Conservation (phyloP, 2,797 vertebrate species). For the Cebuella pygmaea region DNA sequence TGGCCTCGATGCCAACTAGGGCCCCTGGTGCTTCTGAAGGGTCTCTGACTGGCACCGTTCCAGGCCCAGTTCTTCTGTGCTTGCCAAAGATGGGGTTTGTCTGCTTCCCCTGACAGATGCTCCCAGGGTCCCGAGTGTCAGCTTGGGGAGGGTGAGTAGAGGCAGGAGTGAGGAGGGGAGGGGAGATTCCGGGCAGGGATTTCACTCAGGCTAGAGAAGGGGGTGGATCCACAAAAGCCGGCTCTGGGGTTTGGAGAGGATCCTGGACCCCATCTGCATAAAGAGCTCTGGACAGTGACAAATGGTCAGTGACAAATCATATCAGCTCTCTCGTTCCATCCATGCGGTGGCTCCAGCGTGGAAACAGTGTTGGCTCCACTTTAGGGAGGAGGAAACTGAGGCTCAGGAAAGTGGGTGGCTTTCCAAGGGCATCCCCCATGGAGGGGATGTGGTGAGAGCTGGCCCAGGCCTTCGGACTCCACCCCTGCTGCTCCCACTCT, state of each 20-base stretch:
- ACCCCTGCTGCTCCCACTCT: fast-evolving
- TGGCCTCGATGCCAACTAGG: slow-evolving; percentile 42
- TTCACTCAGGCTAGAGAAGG: slow-evolving; percentile 60
- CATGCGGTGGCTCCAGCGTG: background rate
- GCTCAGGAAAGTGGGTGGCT: background rate
- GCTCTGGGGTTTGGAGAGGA: no score
- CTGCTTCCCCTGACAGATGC: slow-evolving; percentile 53
- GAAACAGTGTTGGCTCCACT: fast-evolving
- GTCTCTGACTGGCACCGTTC: slow-evolving; percentile 62
- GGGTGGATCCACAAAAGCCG: background rate
- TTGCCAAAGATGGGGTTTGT: slow-evolving; percentile 77
- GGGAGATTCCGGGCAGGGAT: slow-evolving; percentile 60
- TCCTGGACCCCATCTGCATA: fast-evolving
- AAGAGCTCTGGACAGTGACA: background rate
- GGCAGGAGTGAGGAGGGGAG: fast-evolving
- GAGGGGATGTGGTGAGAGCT: no score
- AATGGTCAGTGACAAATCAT: background rate
- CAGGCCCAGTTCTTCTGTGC: slow-evolving; percentile 69
- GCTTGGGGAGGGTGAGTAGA: background rate
- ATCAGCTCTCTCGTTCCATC: background rate
- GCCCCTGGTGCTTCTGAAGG: slow-evolving; percentile 67
- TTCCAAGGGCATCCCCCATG: background rate
- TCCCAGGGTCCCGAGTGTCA: slow-evolving; percentile 75
- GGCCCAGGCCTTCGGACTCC: fast-evolving
- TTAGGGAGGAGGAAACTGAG: background rate